Evolutionary conservation across 1,140 invertebrate species (phyloP).

Genomic region (Nixonia krombeini): DNA sequence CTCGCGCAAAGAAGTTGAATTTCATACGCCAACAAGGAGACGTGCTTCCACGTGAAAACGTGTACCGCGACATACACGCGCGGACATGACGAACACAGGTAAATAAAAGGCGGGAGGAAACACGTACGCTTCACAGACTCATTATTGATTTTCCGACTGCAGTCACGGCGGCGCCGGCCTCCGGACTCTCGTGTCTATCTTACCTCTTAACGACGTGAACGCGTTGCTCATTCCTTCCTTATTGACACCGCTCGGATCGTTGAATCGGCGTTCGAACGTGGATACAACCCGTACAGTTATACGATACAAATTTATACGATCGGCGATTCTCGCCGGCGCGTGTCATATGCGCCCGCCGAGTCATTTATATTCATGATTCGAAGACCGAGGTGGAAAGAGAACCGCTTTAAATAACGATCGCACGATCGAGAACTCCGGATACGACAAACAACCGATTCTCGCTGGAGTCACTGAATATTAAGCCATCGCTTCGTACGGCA

Average conservation of each 20-base stretch:
- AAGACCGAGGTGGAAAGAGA: too few relatives aligned
- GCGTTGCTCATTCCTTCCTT: slow-evolving; percentile 5
- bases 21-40: not conserved
- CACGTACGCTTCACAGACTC: slow-evolving; percentile 41
- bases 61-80: slow-evolving; percentile 8
- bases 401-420: not conserved
- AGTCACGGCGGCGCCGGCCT: slow-evolving; percentile 64
- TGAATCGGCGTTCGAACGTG: too few relatives aligned
- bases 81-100: too few relatives aligned
- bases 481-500: too few relatives aligned
- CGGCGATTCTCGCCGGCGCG: too few relatives aligned
- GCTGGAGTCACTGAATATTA: too few relatives aligned
- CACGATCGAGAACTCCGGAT: slow-evolving; percentile 1
- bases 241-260: too few relatives aligned
- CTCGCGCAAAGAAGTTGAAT: too few relatives aligned
- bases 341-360: too few relatives aligned
- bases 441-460: not conserved
- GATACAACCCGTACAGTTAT: too few relatives aligned
- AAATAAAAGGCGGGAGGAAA: too few relatives aligned
- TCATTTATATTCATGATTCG: too few relatives aligned
- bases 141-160: slow-evolving; percentile 68
- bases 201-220: slow-evolving; percentile 9
- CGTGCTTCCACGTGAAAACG: slow-evolving; percentile 1
- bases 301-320: not conserved
- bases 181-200: slow-evolving; percentile 11